Evolutionary conservation across 92 coral and sea anemone species (phyloP).

Genomic region (Epizoanthus rinbou): DNA sequence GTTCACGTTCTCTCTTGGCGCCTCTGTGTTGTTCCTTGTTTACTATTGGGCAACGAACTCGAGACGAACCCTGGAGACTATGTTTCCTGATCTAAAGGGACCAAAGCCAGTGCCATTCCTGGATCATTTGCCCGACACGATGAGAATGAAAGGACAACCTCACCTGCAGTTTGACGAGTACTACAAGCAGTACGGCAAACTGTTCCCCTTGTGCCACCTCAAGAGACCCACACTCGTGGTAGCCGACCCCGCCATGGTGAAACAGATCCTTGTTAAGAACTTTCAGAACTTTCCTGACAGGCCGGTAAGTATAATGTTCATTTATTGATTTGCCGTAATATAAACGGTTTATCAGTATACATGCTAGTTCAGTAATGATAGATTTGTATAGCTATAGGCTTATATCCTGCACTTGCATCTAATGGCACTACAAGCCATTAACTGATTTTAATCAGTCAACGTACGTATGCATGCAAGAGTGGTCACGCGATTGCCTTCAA

Average conservation of each 20-base stretch:
- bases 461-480: too few relatives aligned
- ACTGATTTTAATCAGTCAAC: too few relatives aligned
- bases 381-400: too few relatives aligned
- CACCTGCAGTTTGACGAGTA: constrained; percentile 59
- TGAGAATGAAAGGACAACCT: constrained; percentile 42
- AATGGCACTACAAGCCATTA: too few relatives aligned
- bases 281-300: constrained; percentile 64
- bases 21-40: neutral
- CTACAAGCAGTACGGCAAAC: constrained; percentile 66
- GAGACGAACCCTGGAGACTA: constrained; percentile 39
- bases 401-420: too few relatives aligned
- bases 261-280: constrained; percentile 58
- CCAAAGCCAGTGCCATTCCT: constrained; percentile 75
- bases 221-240: constrained; percentile 37
- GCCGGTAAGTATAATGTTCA: constrained; percentile 32
- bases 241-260: constrained; percentile 65
- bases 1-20: neutral
- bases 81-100: constrained; percentile 59
- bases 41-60: constrained; percentile 9
- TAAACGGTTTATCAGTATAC: too few relatives aligned
- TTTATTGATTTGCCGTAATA: neutral
- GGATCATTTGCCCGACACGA: constrained; percentile 35
- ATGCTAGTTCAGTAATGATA: too few relatives aligned
- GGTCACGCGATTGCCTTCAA: too few relatives aligned
- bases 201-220: constrained; percentile 41